phyloP scores from a whole-genome alignment of 2,888 invertebrate species.

The Amblyteles armatorius region DNA sequence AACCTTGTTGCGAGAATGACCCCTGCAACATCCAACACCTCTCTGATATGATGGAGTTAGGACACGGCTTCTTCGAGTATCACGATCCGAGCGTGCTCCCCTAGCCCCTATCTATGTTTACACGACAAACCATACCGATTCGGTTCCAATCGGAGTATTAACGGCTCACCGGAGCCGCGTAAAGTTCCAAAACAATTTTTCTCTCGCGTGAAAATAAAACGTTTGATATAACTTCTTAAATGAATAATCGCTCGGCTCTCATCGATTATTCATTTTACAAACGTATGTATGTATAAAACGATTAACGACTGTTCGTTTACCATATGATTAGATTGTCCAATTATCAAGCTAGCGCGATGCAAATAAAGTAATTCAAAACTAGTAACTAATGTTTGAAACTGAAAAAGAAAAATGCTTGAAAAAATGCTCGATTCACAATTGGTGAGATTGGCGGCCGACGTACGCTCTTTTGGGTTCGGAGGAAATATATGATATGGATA shows the following conservation, averaged over 20 bases:
- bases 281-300: not conserved
- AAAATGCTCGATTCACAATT: not conserved
- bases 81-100: constrained; percentile 36
- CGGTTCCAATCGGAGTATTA: constrained; percentile 41
- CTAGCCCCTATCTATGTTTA: constrained; percentile 47
- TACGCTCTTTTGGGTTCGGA: not conserved
- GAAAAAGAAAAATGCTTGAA: not conserved
- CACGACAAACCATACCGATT: constrained; percentile 54
- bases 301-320: not conserved
- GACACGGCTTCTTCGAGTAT: constrained; percentile 53
- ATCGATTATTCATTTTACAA: not conserved
- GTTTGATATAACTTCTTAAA: not conserved
- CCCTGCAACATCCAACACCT: constrained; percentile 76
- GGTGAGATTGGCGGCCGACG: not conserved
- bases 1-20: constrained; percentile 80
- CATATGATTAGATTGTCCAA: not conserved
- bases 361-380: not conserved
- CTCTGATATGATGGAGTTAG: constrained; percentile 72
- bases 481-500: constrained; percentile 2
- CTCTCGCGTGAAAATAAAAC: not conserved
- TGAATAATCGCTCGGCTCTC: not conserved
- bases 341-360: constrained; percentile 1
- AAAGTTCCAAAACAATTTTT: constrained; percentile 15
- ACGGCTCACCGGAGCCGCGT: not conserved
- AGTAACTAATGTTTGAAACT: not conserved